Evolutionary conservation across 2,113 vertebrate species (phyloP).

Genomic region (Corvus hawaiiensis): DNA sequence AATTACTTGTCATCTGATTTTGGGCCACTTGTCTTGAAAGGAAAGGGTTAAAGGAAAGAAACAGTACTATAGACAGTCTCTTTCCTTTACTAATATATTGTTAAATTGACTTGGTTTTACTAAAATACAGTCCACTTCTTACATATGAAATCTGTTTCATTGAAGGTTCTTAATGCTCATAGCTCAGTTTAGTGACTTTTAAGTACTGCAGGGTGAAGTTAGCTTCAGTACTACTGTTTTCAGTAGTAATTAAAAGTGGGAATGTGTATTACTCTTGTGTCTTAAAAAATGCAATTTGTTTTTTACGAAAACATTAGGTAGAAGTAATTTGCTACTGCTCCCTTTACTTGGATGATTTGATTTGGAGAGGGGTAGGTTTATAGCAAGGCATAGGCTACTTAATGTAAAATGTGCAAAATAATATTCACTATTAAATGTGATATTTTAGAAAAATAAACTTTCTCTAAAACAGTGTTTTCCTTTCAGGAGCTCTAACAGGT

Average conservation of each 20-base stretch:
- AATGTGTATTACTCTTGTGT: neutral
- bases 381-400: neutral
- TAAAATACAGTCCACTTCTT: neutral
- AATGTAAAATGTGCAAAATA: neutral
- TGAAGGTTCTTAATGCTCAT: neutral
- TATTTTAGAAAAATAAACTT: conserved; percentile 25
- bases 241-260: neutral
- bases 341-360: neutral
- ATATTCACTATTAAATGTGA: neutral
- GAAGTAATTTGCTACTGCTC: neutral
- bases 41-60: neutral
- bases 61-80: neutral
- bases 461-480: neutral
- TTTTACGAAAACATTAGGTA: neutral
- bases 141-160: neutral
- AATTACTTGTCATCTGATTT: neutral
- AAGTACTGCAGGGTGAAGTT: neutral
- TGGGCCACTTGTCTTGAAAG: neutral
- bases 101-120: neutral
- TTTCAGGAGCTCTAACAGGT: neutral
- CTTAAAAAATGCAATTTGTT: neutral
- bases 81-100: neutral
- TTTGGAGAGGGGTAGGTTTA: neutral
- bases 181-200: neutral
- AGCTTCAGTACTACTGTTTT: neutral